Evolutionary conservation across 2,113 vertebrate genomes (phyloP), one percentile per base, ranked within the genome.

Genomic region (Neolamprologus devosi): DNA sequence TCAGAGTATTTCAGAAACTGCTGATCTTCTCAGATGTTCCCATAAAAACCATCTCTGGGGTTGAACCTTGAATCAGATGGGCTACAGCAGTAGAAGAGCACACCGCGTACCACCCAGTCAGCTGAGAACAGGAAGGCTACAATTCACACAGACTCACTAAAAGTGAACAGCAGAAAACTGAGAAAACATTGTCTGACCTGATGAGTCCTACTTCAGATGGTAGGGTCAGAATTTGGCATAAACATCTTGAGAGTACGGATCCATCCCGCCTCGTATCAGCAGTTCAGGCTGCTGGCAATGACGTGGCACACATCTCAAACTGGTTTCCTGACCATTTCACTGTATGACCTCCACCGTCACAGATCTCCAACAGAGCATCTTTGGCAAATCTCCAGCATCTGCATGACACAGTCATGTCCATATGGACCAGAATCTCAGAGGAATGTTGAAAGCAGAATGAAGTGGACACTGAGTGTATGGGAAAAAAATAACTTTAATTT

Each of bases 281-380:
- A 65, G 60, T 21, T 65, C 33, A 37, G 4, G 60, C 30, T n/a
- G 1, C 17, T 12, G 60, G 17, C 6, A 37, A 37, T 21, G 33
- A 65, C 4, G 10, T 12, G 60, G 60, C 33, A 65, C 60, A 35
- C 60, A 65, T n/a, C 60, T 37, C 30, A 37, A 37, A 65, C 60
- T 37, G 33, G 33, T 37, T 65, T 65, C 17, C 33, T 37, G 60
- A 65, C 33, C 60, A 13, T 65, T 35, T 65, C 33, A 37, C 33
- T 37, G 60, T 12, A 37, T 0, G 0, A 8, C 30, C 17, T 35
- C 60, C 30, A n/a, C 60, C 0, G 1, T 37, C 60, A 65, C 60
- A n/a, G 60, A 65, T 65, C 60, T 65, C 60, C 10, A 37, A 37
- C 33, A 37, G 30, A 35, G 4, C 60, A 37, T 37, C 60, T 65